Conservation (phyloP, 1,140 invertebrate genomes). For the Drosophila sturtevanti region DNA sequence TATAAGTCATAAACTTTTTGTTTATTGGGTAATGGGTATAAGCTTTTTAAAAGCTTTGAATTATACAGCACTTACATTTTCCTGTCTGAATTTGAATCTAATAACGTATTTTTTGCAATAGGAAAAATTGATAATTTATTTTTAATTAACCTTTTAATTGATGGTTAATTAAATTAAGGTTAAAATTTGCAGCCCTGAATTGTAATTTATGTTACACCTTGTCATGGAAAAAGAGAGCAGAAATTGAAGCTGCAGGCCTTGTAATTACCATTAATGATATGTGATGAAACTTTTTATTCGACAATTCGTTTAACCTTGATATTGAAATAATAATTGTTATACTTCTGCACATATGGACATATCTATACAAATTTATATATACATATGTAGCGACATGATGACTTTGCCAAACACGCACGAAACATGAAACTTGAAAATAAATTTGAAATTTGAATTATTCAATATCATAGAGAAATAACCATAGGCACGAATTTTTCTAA, state of each 20-base stretch:
- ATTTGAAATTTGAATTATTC: conserved; percentile 34
- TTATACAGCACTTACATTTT: not conserved
- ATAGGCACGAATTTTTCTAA: conserved; percentile 47
- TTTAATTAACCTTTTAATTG: not conserved
- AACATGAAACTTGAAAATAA: conserved; percentile 21
- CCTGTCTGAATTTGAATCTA: not conserved
- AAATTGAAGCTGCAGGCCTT: conserved; percentile 46
- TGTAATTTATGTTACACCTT: conserved; percentile 19
- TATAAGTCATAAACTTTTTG: not conserved
- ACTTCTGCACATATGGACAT: not conserved
- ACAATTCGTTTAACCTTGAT: conserved; percentile 17
- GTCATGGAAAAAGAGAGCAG: conserved; percentile 37
- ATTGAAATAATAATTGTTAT: conserved; percentile 34
- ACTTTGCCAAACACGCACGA: conserved; percentile 37
- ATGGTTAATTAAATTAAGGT: not conserved
- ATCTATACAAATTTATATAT: not conserved
- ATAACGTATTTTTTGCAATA: not conserved
- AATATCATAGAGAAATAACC: conserved; percentile 32
- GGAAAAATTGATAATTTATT: not conserved
- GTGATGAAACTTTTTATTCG: conserved; percentile 11
- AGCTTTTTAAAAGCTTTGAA: not conserved
- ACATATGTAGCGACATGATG: not conserved
- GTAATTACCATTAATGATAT: conserved; percentile 28
- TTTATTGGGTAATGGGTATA: not conserved
- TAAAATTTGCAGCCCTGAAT: not conserved